Conservation (phyloP, 64 coral and sea anemone species). For the Anthopleura sola region DNA sequence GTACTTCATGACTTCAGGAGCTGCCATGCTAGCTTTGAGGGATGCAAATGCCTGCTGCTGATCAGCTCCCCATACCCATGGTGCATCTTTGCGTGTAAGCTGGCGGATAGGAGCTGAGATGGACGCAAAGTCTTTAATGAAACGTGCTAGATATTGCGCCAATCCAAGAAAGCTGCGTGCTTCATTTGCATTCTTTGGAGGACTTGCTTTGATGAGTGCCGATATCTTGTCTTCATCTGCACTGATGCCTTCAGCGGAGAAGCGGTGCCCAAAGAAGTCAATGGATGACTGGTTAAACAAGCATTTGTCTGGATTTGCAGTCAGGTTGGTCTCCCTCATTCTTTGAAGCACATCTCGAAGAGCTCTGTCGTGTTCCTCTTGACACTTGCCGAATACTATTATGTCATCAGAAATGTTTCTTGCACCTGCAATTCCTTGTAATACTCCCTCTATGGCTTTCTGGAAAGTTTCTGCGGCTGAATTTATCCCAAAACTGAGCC, state of each 20-base stretch:
- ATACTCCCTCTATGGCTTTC: no score
- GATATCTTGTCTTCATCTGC: slow-evolving; percentile 12
- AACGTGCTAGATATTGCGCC: slow-evolving; percentile 5
- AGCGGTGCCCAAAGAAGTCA: slow-evolving; percentile 13
- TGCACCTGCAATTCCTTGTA: no score
- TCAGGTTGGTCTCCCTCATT: not conserved
- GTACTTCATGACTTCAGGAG: no score
- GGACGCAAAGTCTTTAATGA: slow-evolving; percentile 35
- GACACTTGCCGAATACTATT: no score
- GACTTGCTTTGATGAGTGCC: not conserved
- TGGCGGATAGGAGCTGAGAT: no score
- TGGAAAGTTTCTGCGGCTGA: no score
- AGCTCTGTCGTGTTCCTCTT: slow-evolving; percentile 18
- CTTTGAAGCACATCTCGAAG: not conserved
- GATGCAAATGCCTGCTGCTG: no score
- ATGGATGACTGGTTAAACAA: slow-evolving; percentile 12
- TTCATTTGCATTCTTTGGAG: slow-evolving; percentile 1
- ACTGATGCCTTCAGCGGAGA: not conserved
- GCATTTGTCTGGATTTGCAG: slow-evolving; percentile 34
- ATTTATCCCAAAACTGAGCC: no score
- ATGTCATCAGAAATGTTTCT: no score
- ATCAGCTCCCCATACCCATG: no score
- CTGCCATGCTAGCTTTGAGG: no score
- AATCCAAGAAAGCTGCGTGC: slow-evolving; percentile 20
- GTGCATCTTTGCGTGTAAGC: no score